Conservation (phyloP, 30 jellyfish, hydroid and myxozoan species). For the Aurelia aurita complex sp. Pacific region DNA sequence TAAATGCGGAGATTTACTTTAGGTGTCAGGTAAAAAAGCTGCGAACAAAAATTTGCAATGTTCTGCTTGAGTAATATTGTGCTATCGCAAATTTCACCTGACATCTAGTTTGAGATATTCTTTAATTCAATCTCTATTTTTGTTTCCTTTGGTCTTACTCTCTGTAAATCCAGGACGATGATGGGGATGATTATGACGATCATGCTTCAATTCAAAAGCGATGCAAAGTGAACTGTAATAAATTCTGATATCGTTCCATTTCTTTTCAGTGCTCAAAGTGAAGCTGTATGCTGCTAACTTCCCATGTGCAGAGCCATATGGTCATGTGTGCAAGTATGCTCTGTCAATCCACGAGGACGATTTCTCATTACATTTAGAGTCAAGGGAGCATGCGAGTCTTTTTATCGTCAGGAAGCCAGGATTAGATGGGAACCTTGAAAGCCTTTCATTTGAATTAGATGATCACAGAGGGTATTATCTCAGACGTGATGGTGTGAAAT, state of each 20-base stretch:
- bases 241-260: neutral
- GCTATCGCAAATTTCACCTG: too few species aligned
- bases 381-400: conserved; percentile 84
- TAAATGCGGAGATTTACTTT: too few species aligned
- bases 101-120: too few species aligned
- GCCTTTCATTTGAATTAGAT: conserved; percentile 76
- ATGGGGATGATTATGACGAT: too few species aligned
- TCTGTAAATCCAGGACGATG: too few species aligned
- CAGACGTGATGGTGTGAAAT: conserved; percentile 61
- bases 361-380: conserved; percentile 60
- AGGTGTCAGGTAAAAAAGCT: too few species aligned
- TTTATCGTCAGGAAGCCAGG: conserved; percentile 86
- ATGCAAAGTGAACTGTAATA: too few species aligned
- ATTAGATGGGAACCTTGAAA: conserved; percentile 43
- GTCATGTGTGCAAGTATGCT: conserved; percentile 92
- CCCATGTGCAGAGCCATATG: conserved; percentile 86
- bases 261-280: conserved; percentile 62
- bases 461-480: conserved; percentile 72
- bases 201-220: too few species aligned
- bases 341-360: conserved; percentile 77
- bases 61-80: too few species aligned
- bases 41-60: too few species aligned
- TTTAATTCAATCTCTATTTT: too few species aligned
- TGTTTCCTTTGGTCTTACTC: too few species aligned
- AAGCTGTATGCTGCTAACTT: conserved; percentile 79